Base-by-base conservation (phyloP, 2,888 invertebrate species). In the Lithophane socia region DNA sequence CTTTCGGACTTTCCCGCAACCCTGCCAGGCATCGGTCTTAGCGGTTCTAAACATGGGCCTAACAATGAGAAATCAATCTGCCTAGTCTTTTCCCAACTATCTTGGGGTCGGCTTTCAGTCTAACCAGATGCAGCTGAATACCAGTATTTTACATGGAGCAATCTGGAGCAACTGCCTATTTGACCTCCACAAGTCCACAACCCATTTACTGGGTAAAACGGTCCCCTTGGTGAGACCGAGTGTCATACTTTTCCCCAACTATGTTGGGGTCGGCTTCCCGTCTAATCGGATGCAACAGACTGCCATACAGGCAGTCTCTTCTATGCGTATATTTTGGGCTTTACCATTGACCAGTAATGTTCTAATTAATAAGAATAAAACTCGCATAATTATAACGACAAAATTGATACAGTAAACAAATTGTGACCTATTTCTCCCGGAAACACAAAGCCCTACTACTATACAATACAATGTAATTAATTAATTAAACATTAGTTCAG, bases 401-500 rank as follows among this genome's bases (percentile, higher is more conserved):
- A 47, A 18, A 37, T 44, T 24, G 3, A 65, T 16, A 58, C 2
- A 47, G 29, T 16, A 44, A 64, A 49, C 44, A 47, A 7, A 13
- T 21, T 61, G n/a, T 56, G 61, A 74, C 29, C 47, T 2, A 63
- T 49, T 63, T 21, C 10, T 54, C 13, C 18, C n/a, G 12, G n/a
- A 63, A 67, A 81, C 24, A 56, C n/a, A 75, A 29, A 60, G 29
- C n/a, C 52, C 13, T 56, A 73, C 56, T 37, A 37, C 37, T 37
- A 37, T 42, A 66, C 37, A 63, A 9, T 13, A 70, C 52, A 64
- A 66, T 29, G n/a, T 54, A n/a, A 72, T 68, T 74, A 74, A 77
- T 75, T 66, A 77, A 77, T 85, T n/a, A 68, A 85, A 80, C 77
- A 79, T 77, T 79, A 64, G 65, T 64, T 29, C 47, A 68, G 63